Percentiles rank a stretch among this genome's conserved stretches.
These are phyloP conservation scores for Clepsis dumicolana DNA, from an alignment of 2,888 invertebrate species.

Conservation along the genomic window DNA sequence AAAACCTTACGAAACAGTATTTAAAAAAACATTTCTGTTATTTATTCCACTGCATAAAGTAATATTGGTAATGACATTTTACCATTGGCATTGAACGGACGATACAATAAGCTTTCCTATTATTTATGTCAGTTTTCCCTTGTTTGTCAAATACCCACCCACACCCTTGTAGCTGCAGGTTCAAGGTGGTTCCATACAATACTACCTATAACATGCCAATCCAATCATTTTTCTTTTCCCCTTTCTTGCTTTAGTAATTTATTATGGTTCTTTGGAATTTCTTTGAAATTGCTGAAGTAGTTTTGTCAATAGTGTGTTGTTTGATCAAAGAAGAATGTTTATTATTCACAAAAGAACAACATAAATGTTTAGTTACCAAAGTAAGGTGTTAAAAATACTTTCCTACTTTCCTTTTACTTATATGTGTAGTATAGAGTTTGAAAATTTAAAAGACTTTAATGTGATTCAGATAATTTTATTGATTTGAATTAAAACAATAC, in stretches of 20 bases:
- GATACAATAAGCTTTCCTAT: conserved; percentile 16
- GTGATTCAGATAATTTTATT: too few relatives aligned
- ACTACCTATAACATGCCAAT: not conserved
- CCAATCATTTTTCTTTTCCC: conserved; percentile 3
- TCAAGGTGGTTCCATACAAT: conserved; percentile 32
- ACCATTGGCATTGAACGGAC: conserved; percentile 20
- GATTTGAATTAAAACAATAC: not conserved
- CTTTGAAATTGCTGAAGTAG: not conserved
- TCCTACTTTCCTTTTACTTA: not conserved
- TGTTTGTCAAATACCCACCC: conserved; percentile 24
- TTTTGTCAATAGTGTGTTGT: not conserved
- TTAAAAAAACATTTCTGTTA: not conserved
- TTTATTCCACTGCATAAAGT: conserved; percentile 12
- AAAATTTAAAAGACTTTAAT: too few relatives aligned
- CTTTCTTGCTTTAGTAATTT: not conserved
- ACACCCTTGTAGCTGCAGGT: conserved; percentile 40
- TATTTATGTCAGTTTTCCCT: conserved; percentile 10
- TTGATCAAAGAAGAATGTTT: not conserved
- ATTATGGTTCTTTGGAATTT: not conserved
- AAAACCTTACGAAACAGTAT: too few relatives aligned
- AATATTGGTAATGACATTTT: conserved; percentile 32
- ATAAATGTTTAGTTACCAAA: too few relatives aligned
- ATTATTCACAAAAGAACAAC: too few relatives aligned
- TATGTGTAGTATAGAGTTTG: too few relatives aligned
- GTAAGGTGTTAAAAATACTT: not conserved